Evolutionary conservation across 2,888 invertebrate genomes (phyloP), one percentile per base, ranked within the genome.

Genomic region (Cerastoderma edule): DNA sequence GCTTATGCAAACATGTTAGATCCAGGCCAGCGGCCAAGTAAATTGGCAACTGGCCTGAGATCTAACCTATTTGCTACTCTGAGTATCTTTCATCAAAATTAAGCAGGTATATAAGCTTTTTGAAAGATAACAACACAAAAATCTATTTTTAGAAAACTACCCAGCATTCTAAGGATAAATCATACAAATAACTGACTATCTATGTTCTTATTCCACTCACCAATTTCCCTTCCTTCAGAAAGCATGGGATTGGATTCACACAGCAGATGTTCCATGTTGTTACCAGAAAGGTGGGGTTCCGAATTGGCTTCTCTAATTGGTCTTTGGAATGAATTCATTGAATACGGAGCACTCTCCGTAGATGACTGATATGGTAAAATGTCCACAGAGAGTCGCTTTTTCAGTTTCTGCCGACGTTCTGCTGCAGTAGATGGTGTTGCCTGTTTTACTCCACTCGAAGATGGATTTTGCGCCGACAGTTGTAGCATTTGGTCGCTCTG

Each of bases 301-400:
- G 91, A 91, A 74, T 85, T 89, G 19, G 89, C 76, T 70, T 88
- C 89, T 27, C 87, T 72, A 27, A 88, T 80, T 50, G 88, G 85
- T 67, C 83, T 72, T 54, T 83, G 80, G 72, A 76, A 84, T 28
- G 83, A 77, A 48, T 69, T 73, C 0, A 76, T 75, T 13, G 80
- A 76, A 16, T 84, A 78, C 35, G 80, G 83, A 72, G 74, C 73
- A 2, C 78, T 78, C 5, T 79, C 79, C 27, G 86, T 84, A 22
- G 66, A 54, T 39, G 74, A 79, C 5, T 86, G 80, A 24, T 85
- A 83, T 39, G 80, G 79, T 54, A 87, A 72, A 24, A 89, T 77
- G 66, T 90, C 90, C 24, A 90, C 87, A 6, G 90, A 90, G 56
- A 88, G 88, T 32, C 89, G 76, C 68, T 90, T 90, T 68, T 78